These are phyloP conservation scores for Perca schrenkii DNA, from an alignment of 2,113 vertebrate genomes.

Conservation along the genomic window DNA sequence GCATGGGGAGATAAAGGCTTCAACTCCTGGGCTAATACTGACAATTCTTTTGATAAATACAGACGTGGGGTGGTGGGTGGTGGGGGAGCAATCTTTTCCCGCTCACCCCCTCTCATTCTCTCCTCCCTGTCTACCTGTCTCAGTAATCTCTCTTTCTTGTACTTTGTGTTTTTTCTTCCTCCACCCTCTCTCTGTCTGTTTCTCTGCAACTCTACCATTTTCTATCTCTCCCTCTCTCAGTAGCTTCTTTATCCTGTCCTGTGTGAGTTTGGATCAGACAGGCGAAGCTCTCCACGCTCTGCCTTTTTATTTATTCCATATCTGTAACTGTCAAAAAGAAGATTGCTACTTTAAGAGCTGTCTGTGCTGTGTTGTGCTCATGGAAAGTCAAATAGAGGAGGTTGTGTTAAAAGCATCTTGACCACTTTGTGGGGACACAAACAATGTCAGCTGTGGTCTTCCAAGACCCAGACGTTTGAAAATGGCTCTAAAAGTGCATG, in stretches of 20 bases:
- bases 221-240: constrained; percentile 35
- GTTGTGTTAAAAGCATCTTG: constrained; percentile 79
- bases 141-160: constrained; percentile 76
- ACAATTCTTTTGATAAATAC: constrained; percentile 84
- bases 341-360: constrained; percentile 83
- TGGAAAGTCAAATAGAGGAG: constrained; percentile 79
- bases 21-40: constrained; percentile 84
- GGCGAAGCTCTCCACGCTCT: constrained; percentile 74
- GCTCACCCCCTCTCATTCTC: constrained; percentile 48
- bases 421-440: constrained; percentile 78
- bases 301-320: constrained; percentile 84
- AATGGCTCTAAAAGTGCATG: constrained; percentile 57
- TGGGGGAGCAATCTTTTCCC: constrained; percentile 73
- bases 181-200: constrained; percentile 51
- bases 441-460: constrained; percentile 62
- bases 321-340: constrained; percentile 84
- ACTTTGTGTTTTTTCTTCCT: constrained; percentile 69
- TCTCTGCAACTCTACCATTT: constrained; percentile 35
- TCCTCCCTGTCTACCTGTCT: constrained; percentile 70
- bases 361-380: constrained; percentile 77
- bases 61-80: constrained; percentile 63
- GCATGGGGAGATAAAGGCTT: constrained; percentile 86
- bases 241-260: constrained; percentile 76
- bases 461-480: constrained; percentile 57
- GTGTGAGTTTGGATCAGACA: constrained; percentile 81